Evolutionary conservation across 1,140 invertebrate genomes (phyloP), one percentile per base, ranked within the genome.

Genomic region (Pseudomyrmex sp.): DNA sequence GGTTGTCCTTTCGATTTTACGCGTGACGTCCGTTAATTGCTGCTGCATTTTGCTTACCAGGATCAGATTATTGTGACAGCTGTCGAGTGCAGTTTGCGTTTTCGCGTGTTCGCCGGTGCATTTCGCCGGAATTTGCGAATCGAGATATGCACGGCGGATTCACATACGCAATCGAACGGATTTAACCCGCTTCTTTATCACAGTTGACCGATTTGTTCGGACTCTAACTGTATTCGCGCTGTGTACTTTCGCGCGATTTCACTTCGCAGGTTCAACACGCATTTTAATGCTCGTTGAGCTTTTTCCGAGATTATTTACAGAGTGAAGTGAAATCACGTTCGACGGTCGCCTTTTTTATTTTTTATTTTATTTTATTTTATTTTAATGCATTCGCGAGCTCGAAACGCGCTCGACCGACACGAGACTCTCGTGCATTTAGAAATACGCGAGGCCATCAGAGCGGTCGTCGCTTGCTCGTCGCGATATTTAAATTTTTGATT

Each of bases 51-150:
- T 90, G 88, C 88, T 89, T 86, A 85, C 83, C 7, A 50, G 75
- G 84, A 91, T 90, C 83, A 84, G 82, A 88, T 90, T 90, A 90
- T 84, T 84, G 85, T 54, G 76, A 82, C 77, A 88, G 88, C 83
- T 89, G 88, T 89, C 88, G 85, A 83, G 58, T 68, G 59, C 80
- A 84, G 80, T 62, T 62, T 59, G 68, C 61, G 75, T 77, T 82
- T 73, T 58, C 85, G 35, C 35, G 82, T 82, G 82, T 75, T 76
- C 70, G 75, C 77, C 61, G 44, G 46, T 79, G 82, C 84, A 83
- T 75, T 75, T 88, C 74, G 63, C 46, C 68, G 63, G 82, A 79
- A 87, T 87, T 86, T 62, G 82, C 48, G 85, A 83, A 77, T 54
- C 35, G 52, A 46, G 65, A 15, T 77, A 77, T 54, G 44, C 50